phyloP scores from a whole-genome alignment of 2,113 vertebrate genomes.

The Platysteira castanea region DNA sequence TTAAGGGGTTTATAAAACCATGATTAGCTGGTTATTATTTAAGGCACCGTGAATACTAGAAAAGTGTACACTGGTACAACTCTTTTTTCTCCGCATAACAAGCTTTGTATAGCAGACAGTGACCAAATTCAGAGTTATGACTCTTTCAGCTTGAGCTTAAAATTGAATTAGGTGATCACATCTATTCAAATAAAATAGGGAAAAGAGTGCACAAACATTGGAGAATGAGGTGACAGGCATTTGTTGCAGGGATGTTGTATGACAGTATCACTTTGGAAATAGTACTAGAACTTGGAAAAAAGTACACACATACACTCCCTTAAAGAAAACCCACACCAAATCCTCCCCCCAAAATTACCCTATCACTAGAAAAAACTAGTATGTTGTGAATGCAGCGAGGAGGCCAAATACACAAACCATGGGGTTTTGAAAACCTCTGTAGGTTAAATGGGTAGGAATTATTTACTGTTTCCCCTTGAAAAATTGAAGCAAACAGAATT shows the following conservation, averaged over 20 bases:
- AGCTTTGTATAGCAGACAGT: background rate
- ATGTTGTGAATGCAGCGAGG: background rate
- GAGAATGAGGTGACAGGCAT: background rate
- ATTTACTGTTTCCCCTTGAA: background rate
- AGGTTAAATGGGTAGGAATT: background rate
- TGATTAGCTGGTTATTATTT: background rate
- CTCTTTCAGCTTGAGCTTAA: background rate
- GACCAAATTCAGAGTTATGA: background rate
- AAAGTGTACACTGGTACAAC: background rate
- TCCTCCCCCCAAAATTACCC: too few relatives aligned
- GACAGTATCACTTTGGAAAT: background rate
- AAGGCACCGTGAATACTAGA: background rate
- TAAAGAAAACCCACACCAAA: background rate
- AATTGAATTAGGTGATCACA: background rate
- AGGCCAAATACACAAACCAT: background rate
- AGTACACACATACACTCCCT: too few relatives aligned
- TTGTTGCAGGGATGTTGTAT: background rate
- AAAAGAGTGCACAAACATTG: background rate
- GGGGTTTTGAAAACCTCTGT: background rate
- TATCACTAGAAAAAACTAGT: accelerated
- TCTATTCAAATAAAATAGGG: background rate
- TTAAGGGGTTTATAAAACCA: background rate
- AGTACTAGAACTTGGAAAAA: background rate
- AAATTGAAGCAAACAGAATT: background rate
- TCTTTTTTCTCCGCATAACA: background rate